A percentile compares a stretch with the other conserved stretches of the same genome.
These are phyloP conservation scores for Amblyopsis hoosieri DNA, from an alignment of 2,797 vertebrate species.

Conservation along the genomic window DNA sequence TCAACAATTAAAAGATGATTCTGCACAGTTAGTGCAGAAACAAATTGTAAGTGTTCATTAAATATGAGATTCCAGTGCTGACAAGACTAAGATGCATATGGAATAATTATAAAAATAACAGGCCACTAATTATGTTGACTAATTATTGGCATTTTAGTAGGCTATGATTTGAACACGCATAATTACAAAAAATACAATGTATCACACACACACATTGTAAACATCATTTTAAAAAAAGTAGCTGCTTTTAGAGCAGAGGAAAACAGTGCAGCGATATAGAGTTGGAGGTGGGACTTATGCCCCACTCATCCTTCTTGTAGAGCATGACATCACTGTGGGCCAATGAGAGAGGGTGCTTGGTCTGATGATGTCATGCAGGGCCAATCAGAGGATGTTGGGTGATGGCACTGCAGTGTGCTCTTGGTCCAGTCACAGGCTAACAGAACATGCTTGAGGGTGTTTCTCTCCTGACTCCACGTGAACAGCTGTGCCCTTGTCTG, in stretches of 20 bases:
- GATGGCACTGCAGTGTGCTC: constrained; percentile 56
- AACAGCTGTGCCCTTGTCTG: constrained; percentile 68
- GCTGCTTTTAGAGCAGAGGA: constrained; percentile 25
- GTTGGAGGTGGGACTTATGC: constrained; percentile 47
- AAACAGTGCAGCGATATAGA: constrained; percentile 40
- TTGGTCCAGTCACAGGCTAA: constrained; percentile 43
- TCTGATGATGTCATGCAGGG: constrained; percentile 77
- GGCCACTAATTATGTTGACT: no score
- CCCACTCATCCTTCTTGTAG: constrained; percentile 42
- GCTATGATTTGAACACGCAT: not conserved
- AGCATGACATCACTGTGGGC: constrained; percentile 75
- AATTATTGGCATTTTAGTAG: no score
- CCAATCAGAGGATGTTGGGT: constrained; percentile 65
- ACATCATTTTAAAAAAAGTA: constrained; percentile 23
- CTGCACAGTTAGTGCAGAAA: no score
- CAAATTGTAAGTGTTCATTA: constrained; percentile 34
- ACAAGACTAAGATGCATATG: no score
- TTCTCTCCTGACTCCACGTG: constrained; percentile 38
- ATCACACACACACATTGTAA: constrained; percentile 30
- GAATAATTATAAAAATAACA: no score
- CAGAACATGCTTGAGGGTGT: constrained; percentile 54
- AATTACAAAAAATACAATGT: not conserved
- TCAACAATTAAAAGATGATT: constrained; percentile 20
- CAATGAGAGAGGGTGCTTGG: constrained; percentile 54
- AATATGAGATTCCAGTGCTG: not conserved